Percentiles rank a stretch among this genome's conserved stretches.
These are phyloP conservation scores for Ciconia maguari DNA, from an alignment of 2,113 vertebrate species.

Conservation along the genomic window DNA sequence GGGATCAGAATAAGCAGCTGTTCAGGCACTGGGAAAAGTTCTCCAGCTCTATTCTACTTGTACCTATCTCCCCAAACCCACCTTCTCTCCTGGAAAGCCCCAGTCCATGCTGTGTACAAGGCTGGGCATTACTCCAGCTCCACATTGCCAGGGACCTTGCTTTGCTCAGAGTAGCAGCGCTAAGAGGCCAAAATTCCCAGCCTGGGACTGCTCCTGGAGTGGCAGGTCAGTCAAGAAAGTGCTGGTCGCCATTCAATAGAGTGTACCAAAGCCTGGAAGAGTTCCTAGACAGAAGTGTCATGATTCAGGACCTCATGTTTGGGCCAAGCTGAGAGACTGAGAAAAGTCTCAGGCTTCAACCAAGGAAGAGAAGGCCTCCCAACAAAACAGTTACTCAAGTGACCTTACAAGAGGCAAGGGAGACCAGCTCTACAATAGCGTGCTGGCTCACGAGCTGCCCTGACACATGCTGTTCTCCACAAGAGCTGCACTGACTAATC, in stretches of 20 bases:
- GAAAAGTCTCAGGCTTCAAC: not conserved
- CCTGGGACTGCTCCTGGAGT: not conserved
- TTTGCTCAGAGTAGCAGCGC: not conserved
- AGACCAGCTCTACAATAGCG: fast-evolving
- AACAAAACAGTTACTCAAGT: not conserved
- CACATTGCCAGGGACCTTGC: not conserved
- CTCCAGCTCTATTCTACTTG: not conserved
- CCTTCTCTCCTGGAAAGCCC: not conserved
- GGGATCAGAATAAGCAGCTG: not conserved
- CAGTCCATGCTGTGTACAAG: too few species aligned
- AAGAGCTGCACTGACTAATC: not conserved
- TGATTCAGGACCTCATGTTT: not conserved
- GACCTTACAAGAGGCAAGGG: not conserved
- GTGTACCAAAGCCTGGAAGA: not conserved
- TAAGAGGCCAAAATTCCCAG: not conserved
- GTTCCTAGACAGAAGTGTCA: not conserved
- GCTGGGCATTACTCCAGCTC: not conserved
- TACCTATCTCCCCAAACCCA: not conserved
- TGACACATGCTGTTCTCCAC: fast-evolving
- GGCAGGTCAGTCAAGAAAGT: not conserved
- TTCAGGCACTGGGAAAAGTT: not conserved
- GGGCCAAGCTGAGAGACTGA: not conserved
- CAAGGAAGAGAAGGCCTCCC: not conserved
- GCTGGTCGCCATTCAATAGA: not conserved
- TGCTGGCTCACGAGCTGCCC: not conserved